Base-by-base conservation (phyloP, 2,113 vertebrate genomes). In the Strix uralensis region DNA sequence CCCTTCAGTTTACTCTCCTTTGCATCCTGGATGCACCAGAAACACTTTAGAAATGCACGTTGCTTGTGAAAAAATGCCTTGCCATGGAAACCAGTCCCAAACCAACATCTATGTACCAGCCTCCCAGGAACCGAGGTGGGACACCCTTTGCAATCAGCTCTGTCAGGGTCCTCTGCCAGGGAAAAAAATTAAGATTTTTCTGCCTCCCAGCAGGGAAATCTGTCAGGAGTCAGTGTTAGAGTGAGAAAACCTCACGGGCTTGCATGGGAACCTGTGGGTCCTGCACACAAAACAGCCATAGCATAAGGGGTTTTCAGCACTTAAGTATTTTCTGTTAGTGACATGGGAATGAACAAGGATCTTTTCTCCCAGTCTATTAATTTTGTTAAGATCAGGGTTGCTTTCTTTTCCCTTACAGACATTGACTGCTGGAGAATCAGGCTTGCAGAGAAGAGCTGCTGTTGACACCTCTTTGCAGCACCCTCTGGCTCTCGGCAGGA, bases 31-130 rank as follows among this genome's bases (percentile, higher is more conserved):
- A 40, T 54, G 58, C 32, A n/a, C 29, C 40, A 84, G 57, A 47
- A 59, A 79, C 51, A 26, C 52, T 23, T 67, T 30, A 42, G 66
- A 79, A 40, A 79, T 3, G 15, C 40, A 29, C 13, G 16, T 7
- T 36, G 27, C 51, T 12, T 2, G 0, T 55, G 46, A 36, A 32
- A 79, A 38, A 78, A 61, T 1, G 21, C n/a, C 66, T 42, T 40
- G 51, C 5, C 0, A 0, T 49, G 54, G 42, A 26, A 51, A 69
- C 61, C 4, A 12, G 26, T 15, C 42, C 81, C 55, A 52, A 61
- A 26, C 34, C 79, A 32, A 58, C n/a, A n/a, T 8, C 29, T 46
- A 11, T 4, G 8, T 21, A 23, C 32, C 70, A 32, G 22, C 54
- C 21, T 61, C 18, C 21, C 22, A 7, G 49, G 49, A 63, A 27